Evolutionary conservation across 2,888 invertebrate genomes (phyloP).

Genomic region (Harpalus rubripes): DNA sequence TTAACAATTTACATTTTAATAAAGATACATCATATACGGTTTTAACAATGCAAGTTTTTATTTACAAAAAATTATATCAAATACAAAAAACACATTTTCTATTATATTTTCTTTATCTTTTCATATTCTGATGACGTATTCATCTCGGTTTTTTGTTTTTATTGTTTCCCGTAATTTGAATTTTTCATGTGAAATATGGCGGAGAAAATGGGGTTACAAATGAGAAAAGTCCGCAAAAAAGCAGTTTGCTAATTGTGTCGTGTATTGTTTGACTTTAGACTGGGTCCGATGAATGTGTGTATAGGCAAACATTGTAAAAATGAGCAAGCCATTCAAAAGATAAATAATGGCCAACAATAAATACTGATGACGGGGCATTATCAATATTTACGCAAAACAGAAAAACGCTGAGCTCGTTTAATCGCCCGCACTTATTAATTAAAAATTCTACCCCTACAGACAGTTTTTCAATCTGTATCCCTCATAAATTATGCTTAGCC

Average conservation of each 20-base stretch:
- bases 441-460: constrained; percentile 27
- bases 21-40: too few relatives aligned
- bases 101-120: not conserved
- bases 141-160: not conserved
- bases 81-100: too few relatives aligned
- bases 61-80: too few relatives aligned
- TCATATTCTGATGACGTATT: not conserved
- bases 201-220: not conserved
- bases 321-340: constrained; percentile 37
- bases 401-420: constrained; percentile 42
- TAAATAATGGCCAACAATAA: constrained; percentile 45
- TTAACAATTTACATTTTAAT: too few relatives aligned
- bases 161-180: not conserved
- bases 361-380: constrained; percentile 43
- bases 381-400: constrained; percentile 41
- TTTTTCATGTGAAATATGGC: constrained; percentile 2
- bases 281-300: not conserved
- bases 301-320: constrained; percentile 36
- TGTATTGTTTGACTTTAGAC: constrained; percentile 18
- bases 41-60: too few relatives aligned
- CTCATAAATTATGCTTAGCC: not conserved
- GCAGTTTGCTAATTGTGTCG: constrained; percentile 7
- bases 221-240: constrained; percentile 22
- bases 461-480: not conserved
- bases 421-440: constrained; percentile 53